phyloP scores from a whole-genome alignment of 2,113 vertebrate genomes.

The Ammodytes marinus region DNA sequence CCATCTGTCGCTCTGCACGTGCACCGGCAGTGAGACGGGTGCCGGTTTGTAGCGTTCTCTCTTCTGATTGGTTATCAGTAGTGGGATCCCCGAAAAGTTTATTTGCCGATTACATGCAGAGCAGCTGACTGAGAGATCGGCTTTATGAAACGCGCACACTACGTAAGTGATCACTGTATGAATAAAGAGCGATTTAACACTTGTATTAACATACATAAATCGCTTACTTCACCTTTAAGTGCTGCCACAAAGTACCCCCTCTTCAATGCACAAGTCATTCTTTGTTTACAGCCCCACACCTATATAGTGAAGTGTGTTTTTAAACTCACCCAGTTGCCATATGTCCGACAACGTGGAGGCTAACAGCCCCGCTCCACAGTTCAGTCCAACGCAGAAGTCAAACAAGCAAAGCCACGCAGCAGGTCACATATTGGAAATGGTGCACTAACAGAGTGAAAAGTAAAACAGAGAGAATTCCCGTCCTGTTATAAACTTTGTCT shows the following conservation, averaged over 20 bases:
- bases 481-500: slow-evolving; percentile 77
- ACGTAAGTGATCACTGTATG: no score
- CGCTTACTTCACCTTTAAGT: slow-evolving; percentile 22
- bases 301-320: slow-evolving; percentile 67
- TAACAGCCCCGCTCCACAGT: slow-evolving; percentile 41
- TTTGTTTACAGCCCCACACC: slow-evolving; percentile 49
- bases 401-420: slow-evolving; percentile 73
- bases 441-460: slow-evolving; percentile 71
- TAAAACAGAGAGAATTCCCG: slow-evolving; percentile 68
- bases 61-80: no score
- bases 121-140: no score
- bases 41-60: no score
- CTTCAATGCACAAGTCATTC: slow-evolving; percentile 39
- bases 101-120: no score
- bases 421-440: slow-evolving; percentile 73
- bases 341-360: slow-evolving; percentile 50
- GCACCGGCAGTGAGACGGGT: no score
- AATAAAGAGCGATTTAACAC: no score
- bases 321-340: slow-evolving; percentile 39
- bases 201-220: no score
- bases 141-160: no score
- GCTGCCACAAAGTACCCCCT: slow-evolving; percentile 47
- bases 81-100: no score
- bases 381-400: slow-evolving; percentile 58
- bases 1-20: no score